Evolutionary conservation across 2,113 vertebrate genomes (phyloP).

Genomic region (Chloropsis cyanopogon): DNA sequence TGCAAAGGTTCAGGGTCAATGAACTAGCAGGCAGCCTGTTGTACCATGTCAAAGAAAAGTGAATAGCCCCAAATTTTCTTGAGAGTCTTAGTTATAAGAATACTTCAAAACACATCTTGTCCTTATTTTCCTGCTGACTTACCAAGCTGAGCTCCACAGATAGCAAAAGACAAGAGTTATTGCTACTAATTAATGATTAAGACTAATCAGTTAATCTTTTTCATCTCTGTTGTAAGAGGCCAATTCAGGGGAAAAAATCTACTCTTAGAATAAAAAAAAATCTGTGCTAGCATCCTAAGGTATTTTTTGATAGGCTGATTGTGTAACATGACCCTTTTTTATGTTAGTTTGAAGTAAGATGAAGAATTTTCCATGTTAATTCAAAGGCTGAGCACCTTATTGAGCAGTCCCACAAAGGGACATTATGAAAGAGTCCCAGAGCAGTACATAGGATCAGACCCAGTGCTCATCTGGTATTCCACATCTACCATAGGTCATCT

Average conservation of each 20-base stretch:
- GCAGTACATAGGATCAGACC: neutral
- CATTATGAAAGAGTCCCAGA: neutral
- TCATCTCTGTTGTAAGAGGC: neutral
- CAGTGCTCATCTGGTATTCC: neutral
- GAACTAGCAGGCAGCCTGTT: neutral
- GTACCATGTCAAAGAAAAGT: neutral
- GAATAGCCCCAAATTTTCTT: neutral
- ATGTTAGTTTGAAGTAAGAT: neutral
- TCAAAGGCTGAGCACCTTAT: neutral
- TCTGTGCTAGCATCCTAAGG: neutral
- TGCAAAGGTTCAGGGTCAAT: neutral
- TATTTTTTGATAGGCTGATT: neutral
- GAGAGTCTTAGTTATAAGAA: neutral
- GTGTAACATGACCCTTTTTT: neutral
- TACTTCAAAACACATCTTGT: neutral
- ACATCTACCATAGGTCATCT: too few relatives aligned
- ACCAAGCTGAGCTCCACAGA: neutral
- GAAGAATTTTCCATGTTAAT: neutral
- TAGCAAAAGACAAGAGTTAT: neutral
- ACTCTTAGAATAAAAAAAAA: neutral
- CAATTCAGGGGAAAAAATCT: neutral
- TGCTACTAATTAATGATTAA: neutral
- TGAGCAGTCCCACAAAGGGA: neutral
- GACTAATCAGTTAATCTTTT: neutral
- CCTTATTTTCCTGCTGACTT: neutral